Evolutionary conservation across 1,140 invertebrate species (phyloP), one percentile per base, ranked within the genome.

Genomic region (Eriocheir sinensis): DNA sequence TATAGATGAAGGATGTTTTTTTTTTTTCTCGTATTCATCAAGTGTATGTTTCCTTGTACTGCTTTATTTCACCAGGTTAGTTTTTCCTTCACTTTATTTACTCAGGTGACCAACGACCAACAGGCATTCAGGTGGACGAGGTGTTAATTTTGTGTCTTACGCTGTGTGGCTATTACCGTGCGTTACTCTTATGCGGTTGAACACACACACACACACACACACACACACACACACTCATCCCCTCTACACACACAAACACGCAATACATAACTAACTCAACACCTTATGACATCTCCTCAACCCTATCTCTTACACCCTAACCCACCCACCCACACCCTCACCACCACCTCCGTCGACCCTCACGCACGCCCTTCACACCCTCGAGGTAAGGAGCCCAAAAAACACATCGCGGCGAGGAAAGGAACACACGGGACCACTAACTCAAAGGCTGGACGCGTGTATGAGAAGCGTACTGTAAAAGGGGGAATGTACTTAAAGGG

Each of bases 401-500:
- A 12, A 72, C 17, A 12, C n/a, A n/a, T 21, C 60, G n/a, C 17
- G n/a, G 4, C 9, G 60, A 72, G 60, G 21, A 72, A 1, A 72
- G 8, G 60, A 72, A n/a, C 60, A 72, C 60, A n/a, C 21, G 60
- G 60, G 21, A 72, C 12, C 2, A n/a, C 48, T 53, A n/a, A 72
- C 60, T 72, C 60, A 72, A 27, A 72, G 60, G 60, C 21, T 72
- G 60, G 60, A 72, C 48, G 48, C 21, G 48, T 12, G 48, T 53
- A 53, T 72, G 60, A 72, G 60, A n/a, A 72, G 60, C 60, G 60
- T 8, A 21, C 60, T n/a, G 60, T n/a, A 72, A 72, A 72, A 72
- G 60, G 60, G 53, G 60, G 60, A 72, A 72, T 72, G 60, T 72
- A 72, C 60, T 72, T 72, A 72, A 72, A 72, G 60, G 60, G 60